Percentiles rank a stretch among this genome's conserved stretches.
Evolutionary conservation across 2,888 invertebrate genomes (phyloP).

Genomic region (Sesia apiformis): DNA sequence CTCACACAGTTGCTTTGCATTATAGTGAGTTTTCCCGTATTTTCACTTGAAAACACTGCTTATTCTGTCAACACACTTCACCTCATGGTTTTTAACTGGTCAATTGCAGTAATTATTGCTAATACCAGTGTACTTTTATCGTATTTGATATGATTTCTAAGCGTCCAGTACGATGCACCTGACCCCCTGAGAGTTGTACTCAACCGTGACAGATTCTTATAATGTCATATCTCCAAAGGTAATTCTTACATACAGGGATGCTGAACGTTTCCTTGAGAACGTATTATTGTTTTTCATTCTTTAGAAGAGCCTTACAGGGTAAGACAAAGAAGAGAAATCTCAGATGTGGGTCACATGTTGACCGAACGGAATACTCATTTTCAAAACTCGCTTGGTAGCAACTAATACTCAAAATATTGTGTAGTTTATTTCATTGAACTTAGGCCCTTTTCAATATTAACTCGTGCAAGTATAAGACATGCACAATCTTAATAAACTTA

Average conservation of each 20-base stretch:
- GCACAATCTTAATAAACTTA: conserved; percentile 16
- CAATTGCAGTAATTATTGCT: background rate
- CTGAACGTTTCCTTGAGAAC: background rate
- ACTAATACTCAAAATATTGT: background rate
- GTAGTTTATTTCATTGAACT: no score
- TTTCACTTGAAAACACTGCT: background rate
- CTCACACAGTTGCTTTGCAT: background rate
- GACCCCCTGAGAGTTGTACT: conserved; percentile 54
- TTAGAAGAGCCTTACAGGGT: conserved; percentile 19
- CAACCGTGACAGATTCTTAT: conserved; percentile 54
- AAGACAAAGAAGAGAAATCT: conserved; percentile 69
- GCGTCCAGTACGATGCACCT: conserved; percentile 23
- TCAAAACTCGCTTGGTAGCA: background rate
- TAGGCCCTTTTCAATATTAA: no score
- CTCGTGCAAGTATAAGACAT: background rate
- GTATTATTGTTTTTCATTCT: background rate
- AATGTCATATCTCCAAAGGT: conserved; percentile 30
- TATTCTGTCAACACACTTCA: background rate
- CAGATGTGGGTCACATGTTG: conserved; percentile 73
- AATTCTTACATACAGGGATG: conserved; percentile 11
- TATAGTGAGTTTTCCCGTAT: background rate
- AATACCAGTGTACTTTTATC: background rate
- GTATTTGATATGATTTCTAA: background rate
- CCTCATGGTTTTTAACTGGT: background rate
- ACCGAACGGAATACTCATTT: conserved; percentile 38